Base-by-base conservation (phyloP, 2,888 invertebrate species). In the Parthenolecanium corni region DNA sequence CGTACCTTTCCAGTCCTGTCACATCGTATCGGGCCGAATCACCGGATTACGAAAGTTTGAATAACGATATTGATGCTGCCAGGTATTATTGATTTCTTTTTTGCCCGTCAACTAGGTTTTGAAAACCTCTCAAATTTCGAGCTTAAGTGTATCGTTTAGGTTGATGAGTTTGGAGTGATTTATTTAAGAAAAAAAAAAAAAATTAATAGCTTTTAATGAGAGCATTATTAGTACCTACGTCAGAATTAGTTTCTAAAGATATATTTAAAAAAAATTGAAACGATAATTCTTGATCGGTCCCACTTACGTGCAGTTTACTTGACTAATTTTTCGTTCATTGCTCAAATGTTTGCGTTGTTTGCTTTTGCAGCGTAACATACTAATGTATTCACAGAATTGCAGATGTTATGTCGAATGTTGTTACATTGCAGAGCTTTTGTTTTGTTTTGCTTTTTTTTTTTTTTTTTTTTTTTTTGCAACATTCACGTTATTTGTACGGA, bases 61-160 rank as follows among this genome's bases (percentile, higher is more conserved):
- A 85, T 74, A 77, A 78, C 65, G 83, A 85, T 72, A 84, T 86
- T 69, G 86, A 86, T 74, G 83, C 85, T 73, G 84, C 83, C 66
- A 82, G 86, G 84, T 85, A 74, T 75, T 70, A 42, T 42, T n/a
- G 40, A 9, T 18, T 25, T 52, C 65, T 46, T 65, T 51, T 23
- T 52, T 56, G 52, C 2, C 53, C 57, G 9, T 64, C 25, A 21
- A 24, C n/a, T 18, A 18, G 12, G 31, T n/a, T 46, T 44, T 12
- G 21, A 36, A 9, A n/a, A 1, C 14, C 20, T 49, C 14, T 31
- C 12, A 12, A 5, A n/a, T 12, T 47, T 21, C 24, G 44, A 31
- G 31, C 31, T 9, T 63, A 49, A 38, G 44, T 63, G 16, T 18
- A 23, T 38, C 40, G 51, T 52, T 63, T 42, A 18, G 40, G 1